Evolutionary conservation across 2,113 vertebrate species (phyloP).

Genomic region (Chloropsis hardwickii): DNA sequence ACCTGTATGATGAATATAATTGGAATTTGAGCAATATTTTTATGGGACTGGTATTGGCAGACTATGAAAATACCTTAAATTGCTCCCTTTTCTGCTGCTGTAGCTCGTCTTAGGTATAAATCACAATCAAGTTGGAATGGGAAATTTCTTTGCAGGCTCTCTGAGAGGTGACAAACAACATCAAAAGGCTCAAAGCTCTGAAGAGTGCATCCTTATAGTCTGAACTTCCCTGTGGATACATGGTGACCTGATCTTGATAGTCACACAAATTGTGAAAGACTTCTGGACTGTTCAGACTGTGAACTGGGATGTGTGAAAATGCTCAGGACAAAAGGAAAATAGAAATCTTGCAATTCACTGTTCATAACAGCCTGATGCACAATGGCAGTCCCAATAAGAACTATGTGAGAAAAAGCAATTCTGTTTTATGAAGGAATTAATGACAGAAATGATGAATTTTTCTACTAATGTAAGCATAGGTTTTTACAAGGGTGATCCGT

Average conservation of each 20-base stretch:
- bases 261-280: neutral
- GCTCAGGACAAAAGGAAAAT: neutral
- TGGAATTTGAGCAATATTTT: neutral
- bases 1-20: neutral
- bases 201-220: neutral
- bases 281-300: neutral
- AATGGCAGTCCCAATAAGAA: neutral
- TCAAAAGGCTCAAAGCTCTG: neutral
- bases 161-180: neutral
- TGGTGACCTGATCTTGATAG: neutral
- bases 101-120: neutral
- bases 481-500: neutral
- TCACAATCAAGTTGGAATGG: neutral
- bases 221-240: neutral
- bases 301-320: neutral
- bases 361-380: neutral
- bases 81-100: neutral
- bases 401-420: neutral
- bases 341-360: neutral
- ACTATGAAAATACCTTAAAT: neutral
- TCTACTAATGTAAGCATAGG: neutral
- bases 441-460: neutral
- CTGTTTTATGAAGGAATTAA: neutral
- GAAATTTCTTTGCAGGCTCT: neutral
- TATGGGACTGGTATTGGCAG: neutral